These are phyloP conservation scores for Synanthedon vespiformis DNA, from an alignment of 2,888 invertebrate genomes.

Conservation along the genomic window DNA sequence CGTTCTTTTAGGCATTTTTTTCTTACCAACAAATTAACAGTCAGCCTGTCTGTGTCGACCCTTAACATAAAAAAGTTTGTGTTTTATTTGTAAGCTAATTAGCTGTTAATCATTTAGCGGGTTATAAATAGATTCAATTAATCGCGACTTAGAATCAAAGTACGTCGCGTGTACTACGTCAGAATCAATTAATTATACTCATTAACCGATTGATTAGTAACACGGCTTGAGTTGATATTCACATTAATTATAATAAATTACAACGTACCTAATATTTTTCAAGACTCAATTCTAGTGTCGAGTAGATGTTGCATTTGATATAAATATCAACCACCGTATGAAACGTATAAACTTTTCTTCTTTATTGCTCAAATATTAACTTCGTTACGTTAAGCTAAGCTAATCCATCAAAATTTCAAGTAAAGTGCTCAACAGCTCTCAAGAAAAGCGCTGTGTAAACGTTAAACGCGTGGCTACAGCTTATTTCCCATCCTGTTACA, in stretches of 20 bases:
- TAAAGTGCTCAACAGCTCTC: neutral
- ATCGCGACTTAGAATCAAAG: constrained; percentile 17
- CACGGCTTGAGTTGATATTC: constrained; percentile 17
- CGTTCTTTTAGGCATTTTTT: too few species aligned
- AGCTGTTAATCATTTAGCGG: neutral
- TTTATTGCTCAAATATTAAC: too few species aligned
- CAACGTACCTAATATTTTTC: too few species aligned
- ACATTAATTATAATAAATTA: too few species aligned
- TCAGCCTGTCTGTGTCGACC: too few species aligned
- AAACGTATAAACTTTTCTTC: too few species aligned
- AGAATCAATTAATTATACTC: constrained; percentile 28
- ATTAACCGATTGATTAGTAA: constrained; percentile 27
- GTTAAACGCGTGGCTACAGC: constrained; percentile 11
- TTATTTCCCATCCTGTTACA: constrained; percentile 18
- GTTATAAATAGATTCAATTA: constrained; percentile 16
- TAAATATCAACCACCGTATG: too few species aligned
- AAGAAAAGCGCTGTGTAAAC: constrained; percentile 7
- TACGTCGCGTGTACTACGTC: constrained; percentile 17
- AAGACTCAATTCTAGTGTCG: too few species aligned
- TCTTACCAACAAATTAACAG: too few species aligned
- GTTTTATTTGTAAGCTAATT: too few species aligned
- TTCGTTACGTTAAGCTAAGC: neutral
- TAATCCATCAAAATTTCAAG: neutral
- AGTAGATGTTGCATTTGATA: too few species aligned
- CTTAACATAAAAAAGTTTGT: too few species aligned